phyloP scores from a whole-genome alignment of 2,113 vertebrate genomes.

The Carassius auratus region DNA sequence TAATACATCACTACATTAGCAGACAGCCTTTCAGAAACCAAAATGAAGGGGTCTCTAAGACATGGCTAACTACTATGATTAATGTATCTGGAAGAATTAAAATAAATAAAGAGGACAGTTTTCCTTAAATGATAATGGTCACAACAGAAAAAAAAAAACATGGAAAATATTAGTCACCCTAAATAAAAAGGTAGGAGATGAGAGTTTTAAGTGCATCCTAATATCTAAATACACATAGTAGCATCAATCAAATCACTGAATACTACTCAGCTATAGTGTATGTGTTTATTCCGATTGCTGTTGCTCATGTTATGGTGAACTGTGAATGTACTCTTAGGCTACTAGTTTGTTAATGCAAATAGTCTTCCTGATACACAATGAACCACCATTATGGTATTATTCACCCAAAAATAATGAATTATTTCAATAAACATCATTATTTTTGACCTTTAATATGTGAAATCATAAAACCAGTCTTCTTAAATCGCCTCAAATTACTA shows the following conservation, averaged over 20 bases:
- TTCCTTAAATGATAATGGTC: too few relatives aligned
- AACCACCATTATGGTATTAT: not conserved
- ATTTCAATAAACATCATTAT: not conserved
- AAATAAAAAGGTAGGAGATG: too few relatives aligned
- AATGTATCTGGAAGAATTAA: too few relatives aligned
- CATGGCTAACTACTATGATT: too few relatives aligned
- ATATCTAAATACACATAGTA: not conserved
- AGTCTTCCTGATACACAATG: not conserved
- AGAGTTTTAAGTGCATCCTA: not conserved
- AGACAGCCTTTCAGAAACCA: not conserved
- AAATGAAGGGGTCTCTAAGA: too few relatives aligned
- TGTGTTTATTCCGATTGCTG: not conserved
- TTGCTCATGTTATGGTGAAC: not conserved
- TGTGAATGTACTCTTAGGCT: not conserved
- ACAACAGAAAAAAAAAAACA: too few relatives aligned
- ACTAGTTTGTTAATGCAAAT: not conserved
- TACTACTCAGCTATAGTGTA: too few relatives aligned
- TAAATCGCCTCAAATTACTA: not conserved
- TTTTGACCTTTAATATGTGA: not conserved
- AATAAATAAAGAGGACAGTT: too few relatives aligned
- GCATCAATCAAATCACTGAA: not conserved
- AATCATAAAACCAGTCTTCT: constrained; percentile 7
- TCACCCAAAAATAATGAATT: not conserved
- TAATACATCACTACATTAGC: constrained; percentile 30
- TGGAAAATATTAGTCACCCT: too few relatives aligned